Evolutionary conservation across 1,140 invertebrate species (phyloP), one percentile per base, ranked within the genome.

Genomic region (Nylanderia fulva): DNA sequence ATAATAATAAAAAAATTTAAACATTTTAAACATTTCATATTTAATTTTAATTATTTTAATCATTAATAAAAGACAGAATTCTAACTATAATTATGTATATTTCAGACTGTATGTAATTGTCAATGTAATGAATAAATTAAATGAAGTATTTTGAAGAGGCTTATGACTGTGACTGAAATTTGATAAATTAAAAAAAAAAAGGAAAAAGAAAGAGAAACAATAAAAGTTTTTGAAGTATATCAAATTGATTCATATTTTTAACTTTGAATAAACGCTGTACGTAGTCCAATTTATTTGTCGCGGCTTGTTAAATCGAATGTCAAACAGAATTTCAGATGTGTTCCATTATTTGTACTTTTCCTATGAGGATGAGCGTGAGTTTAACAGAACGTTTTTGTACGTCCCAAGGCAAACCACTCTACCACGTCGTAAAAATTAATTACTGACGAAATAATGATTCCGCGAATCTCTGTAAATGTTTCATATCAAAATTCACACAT

Each of bases 371-470:
- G 15, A 9, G 2, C 7, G 24, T 2, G 18, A 58, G 0, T 36
- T 7, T 11, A 21, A 66, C 75, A 2, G 24, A 4, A 39, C 15
- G n/a, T 13, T 68, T 79, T 66, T 33, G 42, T 39, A 21, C 21
- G 33, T 79, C 7, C 18, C 56, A 77, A 77, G 42, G 60, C 21
- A 15, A 79, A 15, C 27, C 3, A 77, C 39, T 48, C 45, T 76
- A 76, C 74, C 18, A 29, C 42, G 3, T 68, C 61, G 42, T 66
- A 77, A 77, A 77, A 77, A 48, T 77, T 42, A 77, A 66, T 79
- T 79, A 79, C 27, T 21, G 58, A 48, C 18, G 39, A 52, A 52
- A 52, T 36, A 66, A 29, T 29, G 27, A 79, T 63, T 64, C 9
- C 24, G 36, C n/a, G n/a, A n/a, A n/a, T 79, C 27, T 79, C 36